A percentile compares a stretch with the other conserved stretches of the same genome.
Conservation (phyloP, 2,888 invertebrate species). For the Corbicula japonica region DNA sequence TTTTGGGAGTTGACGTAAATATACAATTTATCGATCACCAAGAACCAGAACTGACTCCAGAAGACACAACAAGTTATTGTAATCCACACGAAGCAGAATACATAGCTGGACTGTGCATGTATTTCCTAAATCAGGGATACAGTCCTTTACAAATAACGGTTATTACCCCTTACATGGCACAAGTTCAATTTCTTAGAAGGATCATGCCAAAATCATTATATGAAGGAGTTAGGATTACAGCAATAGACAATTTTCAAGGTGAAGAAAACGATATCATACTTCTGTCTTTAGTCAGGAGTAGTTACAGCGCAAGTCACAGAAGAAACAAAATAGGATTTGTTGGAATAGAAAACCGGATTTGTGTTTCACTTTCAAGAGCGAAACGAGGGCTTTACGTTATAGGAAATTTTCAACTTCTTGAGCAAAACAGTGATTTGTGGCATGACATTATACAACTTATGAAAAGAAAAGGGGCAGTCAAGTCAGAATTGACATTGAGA, state of each 20-base stretch:
- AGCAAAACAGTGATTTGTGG: slow-evolving; percentile 66
- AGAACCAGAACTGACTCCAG: slow-evolving; percentile 38
- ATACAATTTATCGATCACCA: slow-evolving; percentile 79
- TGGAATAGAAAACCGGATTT: slow-evolving; percentile 80
- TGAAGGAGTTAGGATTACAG: slow-evolving; percentile 74
- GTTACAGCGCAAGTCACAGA: slow-evolving; percentile 43
- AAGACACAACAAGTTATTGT: slow-evolving; percentile 63
- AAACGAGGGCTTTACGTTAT: slow-evolving; percentile 83
- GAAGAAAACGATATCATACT: slow-evolving; percentile 86
- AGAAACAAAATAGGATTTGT: slow-evolving; percentile 82
- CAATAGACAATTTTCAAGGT: slow-evolving; percentile 84
- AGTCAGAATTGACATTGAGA: slow-evolving; percentile 59
- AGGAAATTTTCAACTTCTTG: slow-evolving; percentile 80
- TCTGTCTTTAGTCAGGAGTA: slow-evolving; percentile 84
- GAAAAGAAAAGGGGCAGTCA: slow-evolving; percentile 39
- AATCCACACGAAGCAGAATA: slow-evolving; percentile 65
- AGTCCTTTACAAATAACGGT: slow-evolving; percentile 80
- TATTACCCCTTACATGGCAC: slow-evolving; percentile 84
- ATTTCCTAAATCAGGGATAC: slow-evolving; percentile 84
- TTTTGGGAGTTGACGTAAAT: slow-evolving; percentile 80
- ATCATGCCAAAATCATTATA: slow-evolving; percentile 72
- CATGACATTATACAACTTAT: slow-evolving; percentile 59
- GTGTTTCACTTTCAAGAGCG: slow-evolving; percentile 85
- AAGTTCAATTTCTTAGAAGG: slow-evolving; percentile 67
- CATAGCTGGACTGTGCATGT: slow-evolving; percentile 72